A percentile compares a stretch with the other conserved stretches of the same genome.
phyloP scores from a whole-genome alignment of 1,140 invertebrate species.

The Lordiphosa stackelbergi region DNA sequence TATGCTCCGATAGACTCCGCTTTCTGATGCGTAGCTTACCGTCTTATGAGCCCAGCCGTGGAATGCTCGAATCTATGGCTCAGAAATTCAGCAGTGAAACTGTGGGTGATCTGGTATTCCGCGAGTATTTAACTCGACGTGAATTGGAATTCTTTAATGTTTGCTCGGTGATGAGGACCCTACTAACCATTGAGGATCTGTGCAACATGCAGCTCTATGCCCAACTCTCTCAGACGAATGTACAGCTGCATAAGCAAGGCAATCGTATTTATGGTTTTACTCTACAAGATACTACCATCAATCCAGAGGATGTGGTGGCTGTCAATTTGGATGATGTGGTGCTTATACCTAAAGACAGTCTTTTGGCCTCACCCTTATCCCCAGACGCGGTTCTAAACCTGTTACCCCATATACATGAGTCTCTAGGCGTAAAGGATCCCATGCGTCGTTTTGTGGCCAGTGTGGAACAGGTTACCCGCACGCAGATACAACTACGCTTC shows the following conservation, averaged over 20 bases:
- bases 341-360: constrained; percentile 50
- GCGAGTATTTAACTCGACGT: constrained; percentile 20
- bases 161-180: constrained; percentile 34
- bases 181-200: constrained; percentile 51
- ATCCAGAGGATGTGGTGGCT: constrained; percentile 42
- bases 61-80: constrained; percentile 26
- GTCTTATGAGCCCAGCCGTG: constrained; percentile 34
- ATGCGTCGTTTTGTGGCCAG: constrained; percentile 31
- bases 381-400: constrained; percentile 27
- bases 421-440: constrained; percentile 4
- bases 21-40: constrained; percentile 21
- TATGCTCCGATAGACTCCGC: constrained; percentile 22
- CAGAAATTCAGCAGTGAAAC: constrained; percentile 27
- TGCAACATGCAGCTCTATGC: constrained; percentile 40
- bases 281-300: not conserved
- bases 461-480: constrained; percentile 33
- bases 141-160: constrained; percentile 39
- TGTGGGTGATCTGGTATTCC: constrained; percentile 20
- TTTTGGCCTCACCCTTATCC: constrained; percentile 19
- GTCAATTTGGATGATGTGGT: constrained; percentile 56
- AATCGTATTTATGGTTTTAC: constrained; percentile 1
- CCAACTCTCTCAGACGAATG: constrained; percentile 30
- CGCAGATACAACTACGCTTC: constrained; percentile 31
- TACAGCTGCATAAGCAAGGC: constrained; percentile 6
- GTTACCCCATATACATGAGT: constrained; percentile 42